Evolutionary conservation across 1,140 invertebrate species (phyloP), one percentile per base, ranked within the genome.

Genomic region (Dreissena polymorpha): DNA sequence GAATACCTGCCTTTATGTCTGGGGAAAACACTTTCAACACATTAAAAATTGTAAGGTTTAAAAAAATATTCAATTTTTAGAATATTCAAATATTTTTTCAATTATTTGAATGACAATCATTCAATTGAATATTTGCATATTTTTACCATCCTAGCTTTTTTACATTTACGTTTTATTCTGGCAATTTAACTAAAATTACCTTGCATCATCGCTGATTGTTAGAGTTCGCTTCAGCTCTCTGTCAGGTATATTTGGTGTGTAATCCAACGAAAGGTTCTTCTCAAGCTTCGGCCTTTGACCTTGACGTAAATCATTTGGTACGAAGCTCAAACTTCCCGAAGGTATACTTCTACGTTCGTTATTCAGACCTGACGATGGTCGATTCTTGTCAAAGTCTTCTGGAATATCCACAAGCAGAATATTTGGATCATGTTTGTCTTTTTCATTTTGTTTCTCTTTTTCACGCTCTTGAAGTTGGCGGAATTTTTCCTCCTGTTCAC

Each of bases 141-240:
- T 39, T 39, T 39, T 39, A 8, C 39, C 39, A 39, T 39, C 39
- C 39, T 39, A 39, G 2, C 8, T 39, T 39, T 39, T 39, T 39
- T 8, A 39, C 39, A 39, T 39, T 39, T 39, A 39, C 39, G 8
- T 39, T 39, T 39, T 39, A 39, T 39, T 39, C 3, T 39, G 2
- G 2, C 39, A 5, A 39, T 39, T 8, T 2, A 39, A 39, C 39
- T 39, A 39, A 39, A 39, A 39, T 39, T 60, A 60, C 57, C 57
- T 60, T 60, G 57, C 6, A 23, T 2, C 57, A 60, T 60, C 57
- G 21, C 57, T 60, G 2, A 60, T 60, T 3, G 3, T 60, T 3
- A 60, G 21, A 68, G 87, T 88, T 71, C 90, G 89, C 79, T 89
- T 91, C 69, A 91, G 73, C 50, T 88, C 88, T 81, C 90, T 88